Base-by-base conservation (phyloP, 2,113 vertebrate species). In the Notarius quadriscutis region DNA sequence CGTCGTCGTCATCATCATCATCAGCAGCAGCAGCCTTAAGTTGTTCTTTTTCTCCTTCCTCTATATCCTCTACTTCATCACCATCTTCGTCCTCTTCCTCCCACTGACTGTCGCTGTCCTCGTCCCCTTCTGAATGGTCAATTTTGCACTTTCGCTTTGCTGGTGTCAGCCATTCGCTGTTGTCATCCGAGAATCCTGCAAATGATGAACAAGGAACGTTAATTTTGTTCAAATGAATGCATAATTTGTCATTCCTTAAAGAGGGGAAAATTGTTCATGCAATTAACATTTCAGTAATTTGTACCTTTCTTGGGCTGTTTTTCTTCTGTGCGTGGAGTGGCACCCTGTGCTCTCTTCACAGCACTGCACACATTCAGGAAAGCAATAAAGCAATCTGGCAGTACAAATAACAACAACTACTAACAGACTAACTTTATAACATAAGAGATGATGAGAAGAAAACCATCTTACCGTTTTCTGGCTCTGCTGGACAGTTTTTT, bases 401-500 rank as follows among this genome's bases (percentile, higher is more conserved):
- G 8, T 22, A 10, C 77, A 60, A 34, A 67, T 65, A 60, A 60
- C 6, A 84, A 15, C 63, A 1, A 17, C 55, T 74, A 17, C 55
- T 74, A 67, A 50, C 25, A 34, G 22, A 55, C 58, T 17, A 41
- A 48, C 79, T 67, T 80, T 12, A 67, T 57, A 3, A 50, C 34
- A 0, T 22, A 17, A 55, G 18, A 79, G 53, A 72, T 8, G 25
- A 83, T 17, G 27, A 17, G 18, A 67, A 12, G 5, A 17, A 55
- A 63, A 27, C 0, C 18, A 71, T 20, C 92, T 94, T 90, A 97
- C 98, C 97, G 96, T 93, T 95, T 96, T 75, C 96, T 94, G 34
- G 91, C 95, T 91, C 96, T 95, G 57, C 97, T 97, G 53, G 97
- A 98, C 25, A 97, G 92, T 63, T 96, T 96, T 91, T 96, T 98